Evolutionary conservation across 2,888 invertebrate genomes (phyloP), one percentile per base, ranked within the genome.

Genomic region (Temnothorax unifasciatus): DNA sequence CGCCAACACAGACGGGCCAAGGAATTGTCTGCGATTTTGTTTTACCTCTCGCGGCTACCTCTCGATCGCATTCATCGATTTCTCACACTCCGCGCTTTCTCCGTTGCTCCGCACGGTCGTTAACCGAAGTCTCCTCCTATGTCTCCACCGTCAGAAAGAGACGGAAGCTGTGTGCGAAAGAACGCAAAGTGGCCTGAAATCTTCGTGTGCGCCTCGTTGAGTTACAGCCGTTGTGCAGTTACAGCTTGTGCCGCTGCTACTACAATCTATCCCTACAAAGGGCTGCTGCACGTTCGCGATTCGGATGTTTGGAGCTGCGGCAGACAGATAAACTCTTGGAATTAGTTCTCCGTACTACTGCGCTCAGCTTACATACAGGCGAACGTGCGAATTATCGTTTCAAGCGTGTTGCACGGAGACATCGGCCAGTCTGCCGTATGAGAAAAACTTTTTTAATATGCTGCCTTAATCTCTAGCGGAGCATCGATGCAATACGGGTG

Each of bases 41-140:
- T 94, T 94, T 93, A 93, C 92, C 93, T 92, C 89, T 91, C 91
- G 91, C 90, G 88, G 88, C 89, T 86, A 88, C 90, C 90, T 92
- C 92, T 92, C 93, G 94, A 94, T 94, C 93, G 94, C 89, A 92
- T 93, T 94, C 93, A 93, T 94, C 93, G 94, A 94, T 94, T 94
- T 94, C 94, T 94, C 94, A 90, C 90, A 90, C 90, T 89, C 66
- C 82, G 76, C 61, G 87, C 86, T 82, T 84, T 79, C 83, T 83
- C 88, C 88, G 83, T 90, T 83, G 84, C 85, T 76, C 87, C 79
- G 57, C 82, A 71, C 82, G 69, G 76, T 81, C 83, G 54, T 57
- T 74, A 74, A 47, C 75, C 38, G 63, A 50, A 5, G 59, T 73
- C 79, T 41, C 79, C 68, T 52, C 71, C 71, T 79, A 69, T 79